These are phyloP conservation scores for Ariopsis seemanni DNA, from an alignment of 2,113 vertebrate genomes.

Conservation along the genomic window DNA sequence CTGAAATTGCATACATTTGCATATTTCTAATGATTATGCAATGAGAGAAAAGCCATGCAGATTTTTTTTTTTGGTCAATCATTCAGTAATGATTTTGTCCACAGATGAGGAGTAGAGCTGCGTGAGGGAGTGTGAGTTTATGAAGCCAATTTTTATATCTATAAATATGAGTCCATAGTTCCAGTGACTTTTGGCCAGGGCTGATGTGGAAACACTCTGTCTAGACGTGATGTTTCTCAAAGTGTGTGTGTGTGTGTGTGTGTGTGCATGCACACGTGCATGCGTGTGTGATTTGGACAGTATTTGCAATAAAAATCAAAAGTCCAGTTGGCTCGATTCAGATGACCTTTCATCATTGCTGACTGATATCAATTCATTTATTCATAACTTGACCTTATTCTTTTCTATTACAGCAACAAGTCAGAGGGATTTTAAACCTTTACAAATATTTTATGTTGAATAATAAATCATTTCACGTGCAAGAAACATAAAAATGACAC, in stretches of 20 bases:
- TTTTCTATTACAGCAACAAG: not conserved
- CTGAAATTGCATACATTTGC: not conserved
- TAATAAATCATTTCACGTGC: not conserved
- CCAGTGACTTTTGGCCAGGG: constrained; percentile 36
- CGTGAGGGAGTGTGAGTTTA: not conserved
- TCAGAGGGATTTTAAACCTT: not conserved
- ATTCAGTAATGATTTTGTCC: not conserved
- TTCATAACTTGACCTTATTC: not conserved
- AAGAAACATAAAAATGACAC: not conserved
- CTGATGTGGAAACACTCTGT: constrained; percentile 51
- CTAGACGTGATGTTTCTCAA: constrained; percentile 55
- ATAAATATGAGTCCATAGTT: constrained; percentile 12
- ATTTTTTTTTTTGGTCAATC: not conserved
- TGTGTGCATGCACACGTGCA: constrained; percentile 1
- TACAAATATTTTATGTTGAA: not conserved
- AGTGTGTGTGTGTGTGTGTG: constrained; percentile 20
- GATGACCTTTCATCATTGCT: constrained; percentile 20
- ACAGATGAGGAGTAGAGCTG: not conserved
- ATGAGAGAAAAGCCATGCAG: not conserved
- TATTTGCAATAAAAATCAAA: constrained; percentile 46
- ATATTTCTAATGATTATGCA: not conserved
- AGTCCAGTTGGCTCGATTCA: constrained; percentile 56
- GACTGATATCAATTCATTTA: not conserved
- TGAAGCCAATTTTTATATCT: not conserved
- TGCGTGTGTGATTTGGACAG: constrained; percentile 49